Percentiles rank a stretch among this genome's conserved stretches.
These are phyloP conservation scores for Phalacrocorax carbo DNA, from an alignment of 2,113 vertebrate genomes.

Conservation along the genomic window DNA sequence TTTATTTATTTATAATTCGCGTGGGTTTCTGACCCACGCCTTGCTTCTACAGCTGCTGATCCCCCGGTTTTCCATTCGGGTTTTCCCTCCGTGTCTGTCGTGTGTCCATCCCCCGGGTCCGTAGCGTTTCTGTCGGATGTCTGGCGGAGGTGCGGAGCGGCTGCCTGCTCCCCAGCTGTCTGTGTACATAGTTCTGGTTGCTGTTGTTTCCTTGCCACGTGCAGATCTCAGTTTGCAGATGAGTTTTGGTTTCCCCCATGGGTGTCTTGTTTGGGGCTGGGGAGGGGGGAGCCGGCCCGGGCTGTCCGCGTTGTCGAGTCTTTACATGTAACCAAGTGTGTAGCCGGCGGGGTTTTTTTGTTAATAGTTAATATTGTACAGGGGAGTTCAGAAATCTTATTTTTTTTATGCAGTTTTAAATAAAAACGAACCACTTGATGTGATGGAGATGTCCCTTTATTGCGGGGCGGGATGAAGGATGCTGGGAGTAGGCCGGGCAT, in stretches of 20 bases:
- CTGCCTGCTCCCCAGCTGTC: constrained; percentile 20
- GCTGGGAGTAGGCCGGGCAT: not conserved
- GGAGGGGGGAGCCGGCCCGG: constrained; percentile 11
- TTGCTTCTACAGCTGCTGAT: constrained; percentile 81
- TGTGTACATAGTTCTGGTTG: constrained; percentile 10
- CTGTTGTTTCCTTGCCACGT: not conserved
- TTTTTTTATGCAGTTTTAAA: constrained; percentile 83
- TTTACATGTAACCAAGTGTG: constrained; percentile 63
- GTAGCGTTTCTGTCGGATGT: not conserved
- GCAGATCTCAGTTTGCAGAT: constrained; percentile 18
- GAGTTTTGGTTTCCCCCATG: not conserved
- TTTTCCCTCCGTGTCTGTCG: not conserved
- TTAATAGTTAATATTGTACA: constrained; percentile 80
- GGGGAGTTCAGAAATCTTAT: constrained; percentile 79
- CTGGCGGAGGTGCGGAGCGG: constrained; percentile 6
- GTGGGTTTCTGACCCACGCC: constrained; percentile 71
- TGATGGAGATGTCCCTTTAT: not conserved
- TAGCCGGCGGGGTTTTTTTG: constrained; percentile 70
- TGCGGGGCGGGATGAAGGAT: not conserved
- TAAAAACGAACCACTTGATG: constrained; percentile 76
- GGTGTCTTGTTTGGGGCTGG: constrained; percentile 27
- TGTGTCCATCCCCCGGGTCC: not conserved
- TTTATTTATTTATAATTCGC: constrained; percentile 97
- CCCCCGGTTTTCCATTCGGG: not conserved
- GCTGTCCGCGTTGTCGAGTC: constrained; percentile 54